A percentile compares a stretch with the other conserved stretches of the same genome.
Evolutionary conservation across 2,113 vertebrate species (phyloP).

Genomic region (Alexandromys fortis): DNA sequence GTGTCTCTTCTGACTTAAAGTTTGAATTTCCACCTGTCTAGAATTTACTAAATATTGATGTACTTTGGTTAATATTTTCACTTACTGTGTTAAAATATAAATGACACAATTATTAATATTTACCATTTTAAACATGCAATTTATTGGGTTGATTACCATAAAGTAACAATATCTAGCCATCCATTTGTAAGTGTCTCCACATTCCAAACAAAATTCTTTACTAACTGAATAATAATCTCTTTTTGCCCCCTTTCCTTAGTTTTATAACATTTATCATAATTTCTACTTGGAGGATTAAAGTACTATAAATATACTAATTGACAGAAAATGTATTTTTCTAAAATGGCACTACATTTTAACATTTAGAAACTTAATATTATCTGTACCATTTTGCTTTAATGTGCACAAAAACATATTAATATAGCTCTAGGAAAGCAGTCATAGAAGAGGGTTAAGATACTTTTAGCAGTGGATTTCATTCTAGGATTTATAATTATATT

Average conservation of each 20-base stretch:
- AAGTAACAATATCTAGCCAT: not conserved
- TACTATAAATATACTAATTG: not conserved
- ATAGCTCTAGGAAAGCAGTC: not conserved
- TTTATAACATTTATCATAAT: not conserved
- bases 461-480: conserved; percentile 53
- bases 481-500: conserved; percentile 68
- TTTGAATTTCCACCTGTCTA: not conserved
- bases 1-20: not conserved
- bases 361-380: not conserved
- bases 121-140: not conserved
- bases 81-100: not conserved
- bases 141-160: not conserved
- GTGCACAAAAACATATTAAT: not conserved
- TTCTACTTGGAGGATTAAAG: not conserved
- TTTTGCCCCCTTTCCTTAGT: not conserved
- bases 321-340: not conserved
- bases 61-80: not conserved
- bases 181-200: not conserved
- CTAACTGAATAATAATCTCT: not conserved
- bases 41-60: not conserved
- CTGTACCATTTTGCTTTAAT: not conserved
- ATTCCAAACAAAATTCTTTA: not conserved
- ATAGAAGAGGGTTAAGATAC: conserved; percentile 47
- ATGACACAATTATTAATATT: not conserved
- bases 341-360: conserved; percentile 15